phyloP scores from a whole-genome alignment of 2,113 vertebrate genomes.

The Brachypteracias leptosomus region DNA sequence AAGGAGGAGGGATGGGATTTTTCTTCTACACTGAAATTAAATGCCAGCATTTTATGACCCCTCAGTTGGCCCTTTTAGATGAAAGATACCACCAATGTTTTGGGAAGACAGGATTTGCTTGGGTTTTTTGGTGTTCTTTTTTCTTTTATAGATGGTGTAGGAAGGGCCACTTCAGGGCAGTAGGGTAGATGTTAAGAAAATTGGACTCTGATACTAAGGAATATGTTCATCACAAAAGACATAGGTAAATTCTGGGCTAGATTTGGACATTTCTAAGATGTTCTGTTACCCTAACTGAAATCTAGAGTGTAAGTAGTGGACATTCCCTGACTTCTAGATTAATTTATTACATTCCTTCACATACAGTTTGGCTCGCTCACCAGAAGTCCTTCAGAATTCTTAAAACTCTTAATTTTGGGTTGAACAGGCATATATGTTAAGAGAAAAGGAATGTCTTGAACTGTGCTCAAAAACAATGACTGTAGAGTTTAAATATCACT shows the following conservation, averaged over 20 bases:
- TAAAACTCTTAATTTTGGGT: neutral
- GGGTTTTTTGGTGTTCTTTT: too few species aligned
- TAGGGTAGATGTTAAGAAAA: neutral
- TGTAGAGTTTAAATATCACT: neutral
- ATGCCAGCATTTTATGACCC: neutral
- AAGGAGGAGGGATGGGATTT: neutral
- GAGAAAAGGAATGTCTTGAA: constrained; percentile 34
- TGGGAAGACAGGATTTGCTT: neutral
- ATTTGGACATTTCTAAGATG: neutral
- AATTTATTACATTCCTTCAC: neutral
- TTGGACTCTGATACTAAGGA: neutral
- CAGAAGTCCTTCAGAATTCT: neutral
- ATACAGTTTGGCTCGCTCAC: neutral
- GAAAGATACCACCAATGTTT: neutral
- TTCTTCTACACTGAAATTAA: neutral
- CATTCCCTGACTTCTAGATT: neutral
- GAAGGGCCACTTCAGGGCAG: neutral
- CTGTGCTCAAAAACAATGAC: constrained; percentile 24
- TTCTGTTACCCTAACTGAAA: neutral
- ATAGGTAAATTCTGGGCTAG: neutral
- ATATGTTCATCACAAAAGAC: neutral
- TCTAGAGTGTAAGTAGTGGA: neutral
- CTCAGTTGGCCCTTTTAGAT: neutral
- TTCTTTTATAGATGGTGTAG: neutral
- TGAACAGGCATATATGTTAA: neutral